Evolutionary conservation across 2,113 vertebrate species (phyloP), one percentile per base, ranked within the genome.

Genomic region (Colinus virginianus): DNA sequence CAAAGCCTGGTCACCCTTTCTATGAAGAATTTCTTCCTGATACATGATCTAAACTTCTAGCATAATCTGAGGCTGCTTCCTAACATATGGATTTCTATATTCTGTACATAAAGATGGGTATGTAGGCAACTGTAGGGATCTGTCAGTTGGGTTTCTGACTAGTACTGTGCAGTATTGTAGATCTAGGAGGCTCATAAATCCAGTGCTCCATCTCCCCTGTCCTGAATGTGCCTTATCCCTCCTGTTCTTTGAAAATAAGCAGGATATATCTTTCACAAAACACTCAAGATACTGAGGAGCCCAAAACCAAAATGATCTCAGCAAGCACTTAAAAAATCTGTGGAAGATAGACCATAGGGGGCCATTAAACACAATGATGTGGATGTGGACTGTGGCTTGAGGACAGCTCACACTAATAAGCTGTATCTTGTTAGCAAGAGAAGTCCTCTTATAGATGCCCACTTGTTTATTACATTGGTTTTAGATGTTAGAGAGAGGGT

Each of bases 241-340:
- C 55, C 28, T 72, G 5, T 59, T 78, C 61, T 69, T 48, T 63
- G 53, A 40, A 82, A 69, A 69, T 14, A 75, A 61, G 30, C 45
- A 77, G 63, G 58, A 84, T 71, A 48, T 55, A 12, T 49, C 48
- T 76, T 87, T 82, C 58, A 70, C 63, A 76, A 71, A 70, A 11
- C 67, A 45, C 13, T 71, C 62, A 67, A 11, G 77, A 45, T 70
- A 51, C n/a, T 63, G 70, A 0, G 1, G 58, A 71, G 12, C 23
- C 46, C 38, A 59, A 87, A 80, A 45, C 6, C 28, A 88, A 92
- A 79, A 25, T 9, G 4, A n/a, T 26, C 34, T 75, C 63, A 3
- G 1, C 0, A 3, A 76, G 38, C 43, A 6, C 16, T 68, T 74
- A 55, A 69, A 87, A 76, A 59, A 51, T 8, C 2, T 1, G 1